Evolutionary conservation across 37 sponge, comb jelly and placozoan species (phyloP).

Genomic region (Theonella swinhoei): DNA sequence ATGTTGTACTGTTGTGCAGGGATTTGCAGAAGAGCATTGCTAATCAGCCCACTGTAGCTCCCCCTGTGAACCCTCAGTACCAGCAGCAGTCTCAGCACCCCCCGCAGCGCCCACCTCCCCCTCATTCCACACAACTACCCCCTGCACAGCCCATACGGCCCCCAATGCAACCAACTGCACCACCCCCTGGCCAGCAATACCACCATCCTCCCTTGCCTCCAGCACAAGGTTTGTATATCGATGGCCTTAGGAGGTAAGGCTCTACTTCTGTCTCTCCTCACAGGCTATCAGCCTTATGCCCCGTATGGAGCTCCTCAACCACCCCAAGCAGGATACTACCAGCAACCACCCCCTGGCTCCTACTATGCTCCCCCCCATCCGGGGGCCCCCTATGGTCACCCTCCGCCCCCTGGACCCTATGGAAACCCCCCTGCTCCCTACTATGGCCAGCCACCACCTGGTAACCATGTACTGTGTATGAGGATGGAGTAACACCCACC

Average conservation of each 20-base stretch:
- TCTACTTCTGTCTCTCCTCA: too few relatives aligned
- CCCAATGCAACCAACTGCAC: constrained; percentile 37
- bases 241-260: too few relatives aligned
- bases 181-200: constrained; percentile 1
- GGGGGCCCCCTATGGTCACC: constrained; percentile 13
- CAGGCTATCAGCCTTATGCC: constrained; percentile 22
- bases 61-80: constrained; percentile 39
- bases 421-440: constrained; percentile 24
- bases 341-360: constrained; percentile 7
- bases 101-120: constrained; percentile 30
- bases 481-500: too few relatives aligned
- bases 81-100: constrained; percentile 57
- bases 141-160: constrained; percentile 24
- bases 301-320: constrained; percentile 20
- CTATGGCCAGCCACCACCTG: constrained; percentile 22
- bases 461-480: too few relatives aligned
- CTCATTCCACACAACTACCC: neutral
- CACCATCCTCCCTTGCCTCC: constrained; percentile 27
- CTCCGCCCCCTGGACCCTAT: neutral
- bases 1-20: constrained; percentile 29
- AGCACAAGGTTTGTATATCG: too few relatives aligned
- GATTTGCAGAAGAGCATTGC: constrained; percentile 73
- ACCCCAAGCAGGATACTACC: neutral
- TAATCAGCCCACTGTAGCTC: constrained; percentile 11
- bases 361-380: constrained; percentile 20